Base-by-base conservation (phyloP, 2,113 vertebrate genomes). In the Thalassoma bifasciatum region DNA sequence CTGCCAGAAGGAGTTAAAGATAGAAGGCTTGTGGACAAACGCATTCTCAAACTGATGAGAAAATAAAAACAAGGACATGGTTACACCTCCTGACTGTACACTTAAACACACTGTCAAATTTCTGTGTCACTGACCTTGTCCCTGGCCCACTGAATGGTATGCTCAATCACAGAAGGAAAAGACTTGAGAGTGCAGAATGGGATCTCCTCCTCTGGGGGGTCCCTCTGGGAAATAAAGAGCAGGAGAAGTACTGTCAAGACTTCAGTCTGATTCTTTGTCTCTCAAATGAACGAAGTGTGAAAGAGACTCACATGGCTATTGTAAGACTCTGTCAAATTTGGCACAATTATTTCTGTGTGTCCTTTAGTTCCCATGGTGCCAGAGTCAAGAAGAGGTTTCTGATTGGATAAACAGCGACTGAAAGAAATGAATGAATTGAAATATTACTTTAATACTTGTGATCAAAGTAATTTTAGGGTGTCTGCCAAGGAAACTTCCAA, bases 321-420 rank as follows among this genome's bases (percentile, higher is more conserved):
- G 80, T 99, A 99, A 17, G 97, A 98, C 83, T 99, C 98, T 4
- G 98, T 99, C 89, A 99, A 87, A 74, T 95, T 95, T 79, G 98
- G 98, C 81, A 99, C 93, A 82, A 98, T 95, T 61, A 97, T 92
- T 92, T 99, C 98, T 0, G 97, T 99, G 90, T 99, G 98, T 85
- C 98, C 98, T 94, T 99, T 99, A 0, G 98, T 99, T 86, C 98
- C 98, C 98, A 99, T 99, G 24, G 98, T 99, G 83, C 98, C 98
- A 26, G 98, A 99, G 91, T 99, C 98, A 75, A 99, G 90, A 63
- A 99, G 95, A 81, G 98, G 95, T 75, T 93, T 94, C 67, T 97
- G 95, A 94, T 97, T 99, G 83, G 97, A 96, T 87, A 99, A 91
- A 56, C 96, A 95, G 66, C 98, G 98, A 81, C 98, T 99, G 89